phyloP scores from a whole-genome alignment of 2,113 vertebrate species.

The Reinhardtius hippoglossoides region DNA sequence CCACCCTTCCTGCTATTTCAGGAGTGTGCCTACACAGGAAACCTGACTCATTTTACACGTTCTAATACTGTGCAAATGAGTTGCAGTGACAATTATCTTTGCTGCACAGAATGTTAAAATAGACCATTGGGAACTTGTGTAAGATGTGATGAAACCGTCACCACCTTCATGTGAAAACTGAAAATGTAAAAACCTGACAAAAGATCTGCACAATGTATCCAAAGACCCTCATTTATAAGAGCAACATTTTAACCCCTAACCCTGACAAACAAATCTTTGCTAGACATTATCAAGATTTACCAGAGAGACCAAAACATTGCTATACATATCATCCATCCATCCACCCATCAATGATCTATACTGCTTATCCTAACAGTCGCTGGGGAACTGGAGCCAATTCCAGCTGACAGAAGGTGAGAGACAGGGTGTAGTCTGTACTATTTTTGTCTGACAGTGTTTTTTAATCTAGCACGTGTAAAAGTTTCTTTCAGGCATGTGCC shows the following conservation, averaged over 20 bases:
- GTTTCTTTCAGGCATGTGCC: no score
- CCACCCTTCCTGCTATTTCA: conserved; percentile 32
- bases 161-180: not conserved
- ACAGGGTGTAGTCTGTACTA: no score
- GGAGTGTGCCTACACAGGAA: conserved; percentile 22
- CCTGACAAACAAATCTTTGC: not conserved
- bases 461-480: no score
- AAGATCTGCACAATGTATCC: not conserved
- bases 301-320: not conserved
- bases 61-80: conserved; percentile 15
- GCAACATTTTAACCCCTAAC: no score
- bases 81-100: conserved; percentile 9
- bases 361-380: no score
- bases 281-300: not conserved
- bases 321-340: not conserved
- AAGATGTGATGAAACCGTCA: conserved; percentile 5
- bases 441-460: no score
- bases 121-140: not conserved
- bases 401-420: no score
- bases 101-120: conserved; percentile 1
- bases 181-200: not conserved
- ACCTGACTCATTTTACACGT: conserved; percentile 36
- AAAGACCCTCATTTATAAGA: not conserved
- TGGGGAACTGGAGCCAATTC: no score
- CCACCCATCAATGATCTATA: no score